Conservation (phyloP, 1,140 invertebrate genomes). For the Zaprionus ornatus region DNA sequence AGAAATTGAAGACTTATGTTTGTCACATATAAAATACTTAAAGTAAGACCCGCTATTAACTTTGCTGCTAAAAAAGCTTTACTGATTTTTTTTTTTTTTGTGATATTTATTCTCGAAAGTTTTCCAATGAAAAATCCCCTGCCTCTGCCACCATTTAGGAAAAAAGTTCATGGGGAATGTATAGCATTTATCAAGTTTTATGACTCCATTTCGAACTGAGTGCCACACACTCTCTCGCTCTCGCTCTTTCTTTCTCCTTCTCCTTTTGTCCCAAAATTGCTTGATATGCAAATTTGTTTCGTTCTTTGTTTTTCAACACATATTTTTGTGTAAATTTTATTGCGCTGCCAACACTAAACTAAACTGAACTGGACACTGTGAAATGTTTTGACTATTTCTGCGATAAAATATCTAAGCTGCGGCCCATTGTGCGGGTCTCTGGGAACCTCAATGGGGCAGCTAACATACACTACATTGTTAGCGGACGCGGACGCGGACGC, state of each 20-base stretch:
- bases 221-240: background rate
- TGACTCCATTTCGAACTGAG: slow-evolving; percentile 61
- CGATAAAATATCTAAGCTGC: slow-evolving; percentile 59
- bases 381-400: slow-evolving; percentile 40
- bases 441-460: slow-evolving; percentile 60
- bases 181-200: slow-evolving; percentile 73
- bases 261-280: slow-evolving; percentile 44
- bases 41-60: background rate
- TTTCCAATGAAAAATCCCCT: slow-evolving; percentile 5
- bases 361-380: slow-evolving; percentile 57
- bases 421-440: slow-evolving; percentile 69
- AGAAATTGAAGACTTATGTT: slow-evolving; percentile 5
- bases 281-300: slow-evolving; percentile 71
- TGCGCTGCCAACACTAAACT: slow-evolving; percentile 37
- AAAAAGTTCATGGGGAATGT: slow-evolving; percentile 54
- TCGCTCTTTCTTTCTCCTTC: background rate
- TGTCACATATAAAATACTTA: background rate
- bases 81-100: slow-evolving; percentile 51
- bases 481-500: slow-evolving; percentile 27
- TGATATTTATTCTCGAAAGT: slow-evolving; percentile 38
- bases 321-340: slow-evolving; percentile 72
- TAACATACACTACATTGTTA: slow-evolving; percentile 63
- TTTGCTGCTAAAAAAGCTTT: slow-evolving; percentile 41
- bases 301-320: slow-evolving; percentile 76
- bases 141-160: slow-evolving; percentile 34